Evolutionary conservation across 2,888 invertebrate species (phyloP).

Genomic region (Rhamphomyia laevipes): DNA sequence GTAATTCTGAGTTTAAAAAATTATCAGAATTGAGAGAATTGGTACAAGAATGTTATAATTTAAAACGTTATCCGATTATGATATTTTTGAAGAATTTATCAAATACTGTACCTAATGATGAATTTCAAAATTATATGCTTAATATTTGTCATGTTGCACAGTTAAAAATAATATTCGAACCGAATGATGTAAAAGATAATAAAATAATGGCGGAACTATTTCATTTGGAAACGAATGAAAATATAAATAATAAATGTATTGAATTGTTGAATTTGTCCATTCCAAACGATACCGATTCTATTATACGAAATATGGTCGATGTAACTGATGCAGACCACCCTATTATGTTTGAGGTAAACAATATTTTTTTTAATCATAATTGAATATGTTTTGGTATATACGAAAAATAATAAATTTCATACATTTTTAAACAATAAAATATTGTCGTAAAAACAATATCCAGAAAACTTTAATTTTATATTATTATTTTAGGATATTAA

Average conservation of each 20-base stretch:
- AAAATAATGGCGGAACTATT: background rate
- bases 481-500: too few species aligned
- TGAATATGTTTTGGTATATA: too few species aligned
- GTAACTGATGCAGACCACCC: too few species aligned
- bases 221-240: background rate
- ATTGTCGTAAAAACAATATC: too few species aligned
- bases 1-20: slow-evolving; percentile 13
- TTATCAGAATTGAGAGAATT: slow-evolving; percentile 11
- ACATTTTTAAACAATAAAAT: too few species aligned
- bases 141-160: background rate
- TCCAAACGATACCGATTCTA: background rate
- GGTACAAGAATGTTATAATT: background rate
- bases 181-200: background rate
- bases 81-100: background rate
- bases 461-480: too few species aligned
- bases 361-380: too few species aligned
- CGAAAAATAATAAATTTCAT: too few species aligned
- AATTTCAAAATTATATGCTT: background rate
- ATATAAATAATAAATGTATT: background rate
- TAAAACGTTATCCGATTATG: slow-evolving; percentile 4
- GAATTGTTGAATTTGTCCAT: background rate
- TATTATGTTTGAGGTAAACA: too few species aligned
- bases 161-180: background rate
- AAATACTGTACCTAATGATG: background rate
- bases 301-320: too few species aligned